A percentile compares a stretch with the other conserved stretches of the same genome.
Evolutionary conservation across 1,140 invertebrate species (phyloP).

Genomic region (Lanistes nyassanus): DNA sequence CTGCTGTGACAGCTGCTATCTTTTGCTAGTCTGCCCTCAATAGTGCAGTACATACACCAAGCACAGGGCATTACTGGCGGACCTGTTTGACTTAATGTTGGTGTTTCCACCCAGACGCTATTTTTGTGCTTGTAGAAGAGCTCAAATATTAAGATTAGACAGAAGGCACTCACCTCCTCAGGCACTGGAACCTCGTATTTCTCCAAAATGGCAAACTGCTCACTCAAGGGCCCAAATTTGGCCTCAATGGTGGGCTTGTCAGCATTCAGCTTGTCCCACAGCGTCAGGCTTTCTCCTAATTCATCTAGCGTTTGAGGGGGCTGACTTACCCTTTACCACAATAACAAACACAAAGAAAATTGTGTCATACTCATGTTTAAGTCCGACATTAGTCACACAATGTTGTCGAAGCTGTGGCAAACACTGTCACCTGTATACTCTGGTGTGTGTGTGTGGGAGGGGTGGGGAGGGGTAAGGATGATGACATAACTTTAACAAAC

Average conservation of each 20-base stretch:
- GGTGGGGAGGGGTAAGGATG: too few relatives aligned
- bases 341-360: constrained; percentile 14
- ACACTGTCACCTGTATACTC: too few relatives aligned
- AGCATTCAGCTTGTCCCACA: constrained; percentile 74
- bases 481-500: too few relatives aligned
- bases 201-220: constrained; percentile 77
- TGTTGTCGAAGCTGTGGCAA: too few relatives aligned
- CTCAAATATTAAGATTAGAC: background rate
- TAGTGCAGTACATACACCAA: too few relatives aligned
- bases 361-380: background rate
- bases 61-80: too few relatives aligned
- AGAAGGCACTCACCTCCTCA: constrained; percentile 53
- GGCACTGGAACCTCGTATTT: constrained; percentile 72
- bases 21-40: too few relatives aligned
- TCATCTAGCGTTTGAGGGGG: constrained; percentile 67
- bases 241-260: constrained; percentile 74
- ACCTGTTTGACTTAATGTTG: too few relatives aligned
- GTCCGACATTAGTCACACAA: too few relatives aligned
- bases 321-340: constrained; percentile 55
- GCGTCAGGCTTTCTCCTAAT: constrained; percentile 67
- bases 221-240: constrained; percentile 77
- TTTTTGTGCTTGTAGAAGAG: background rate
- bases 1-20: background rate
- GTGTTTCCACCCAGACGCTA: background rate
- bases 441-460: too few relatives aligned